A percentile compares a stretch with the other conserved stretches of the same genome.
phyloP scores from a whole-genome alignment of 2,113 vertebrate species.

The Malurus alboscapulatus region DNA sequence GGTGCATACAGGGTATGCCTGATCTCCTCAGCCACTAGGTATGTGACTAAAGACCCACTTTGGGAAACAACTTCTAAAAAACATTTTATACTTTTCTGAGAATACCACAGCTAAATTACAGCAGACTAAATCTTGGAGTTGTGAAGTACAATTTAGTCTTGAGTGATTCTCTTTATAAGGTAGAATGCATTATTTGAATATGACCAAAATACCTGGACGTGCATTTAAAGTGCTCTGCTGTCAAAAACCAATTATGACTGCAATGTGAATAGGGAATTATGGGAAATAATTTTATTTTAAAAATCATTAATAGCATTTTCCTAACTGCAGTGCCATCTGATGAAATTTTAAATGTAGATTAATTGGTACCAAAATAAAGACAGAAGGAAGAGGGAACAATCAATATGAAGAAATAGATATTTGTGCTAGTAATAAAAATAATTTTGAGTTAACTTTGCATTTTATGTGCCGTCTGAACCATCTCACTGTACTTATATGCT shows the following conservation, averaged over 20 bases:
- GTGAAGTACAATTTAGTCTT: background rate
- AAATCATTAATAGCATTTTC: background rate
- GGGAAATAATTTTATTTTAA: background rate
- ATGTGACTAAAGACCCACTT: background rate
- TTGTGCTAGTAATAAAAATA: background rate
- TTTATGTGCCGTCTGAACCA: conserved; percentile 29
- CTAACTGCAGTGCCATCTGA: background rate
- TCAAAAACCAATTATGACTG: background rate
- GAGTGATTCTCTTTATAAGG: background rate
- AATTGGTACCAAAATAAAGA: background rate
- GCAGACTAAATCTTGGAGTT: background rate
- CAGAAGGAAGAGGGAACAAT: background rate
- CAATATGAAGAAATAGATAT: background rate
- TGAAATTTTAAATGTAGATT: background rate
- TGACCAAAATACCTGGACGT: background rate
- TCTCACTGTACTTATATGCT: conserved; percentile 12
- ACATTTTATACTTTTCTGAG: background rate
- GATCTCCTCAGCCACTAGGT: background rate
- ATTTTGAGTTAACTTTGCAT: background rate
- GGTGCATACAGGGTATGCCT: background rate
- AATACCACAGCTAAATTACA: background rate
- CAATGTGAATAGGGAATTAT: background rate
- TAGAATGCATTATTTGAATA: background rate
- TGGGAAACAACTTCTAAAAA: background rate
- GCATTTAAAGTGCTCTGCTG: background rate